Evolutionary conservation across 2,888 invertebrate genomes (phyloP), one percentile per base, ranked within the genome.

Genomic region (Tridacna gigas): DNA sequence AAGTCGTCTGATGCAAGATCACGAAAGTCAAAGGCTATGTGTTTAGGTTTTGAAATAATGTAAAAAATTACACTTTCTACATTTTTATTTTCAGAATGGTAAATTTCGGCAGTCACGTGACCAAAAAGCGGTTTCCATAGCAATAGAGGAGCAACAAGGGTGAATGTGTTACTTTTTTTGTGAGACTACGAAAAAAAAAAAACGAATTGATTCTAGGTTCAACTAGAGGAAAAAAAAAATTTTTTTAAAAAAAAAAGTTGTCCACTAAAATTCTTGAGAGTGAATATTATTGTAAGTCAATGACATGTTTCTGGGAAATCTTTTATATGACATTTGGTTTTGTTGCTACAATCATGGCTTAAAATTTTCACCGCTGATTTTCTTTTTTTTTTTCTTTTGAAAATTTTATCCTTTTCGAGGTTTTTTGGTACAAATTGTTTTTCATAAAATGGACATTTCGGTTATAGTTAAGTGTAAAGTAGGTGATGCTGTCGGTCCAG

Each of bases 11-110:
- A 2, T 37, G 2, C 37, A 37, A 37, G 37, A 37, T 7, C 37
- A 37, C 3, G 2, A 7, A 37, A 37, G 7, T 4, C 37, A 37
- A 37, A 7, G 37, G 7, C 37, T 37, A 7, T 37, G 2, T 37
- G 7, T 37, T 2, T 37, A 37, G 7, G 37, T 37, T 37, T 37
- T 37, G 3, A 37, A 37, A 7, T 37, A 37, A 37, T 37, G 37
- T 7, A 37, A n/a, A n/a, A n/a, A n/a, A 2, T 37, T 37, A 37
- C 2, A 37, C 37, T 56, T 37, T 67, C 28, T 67, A 37, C n/a
- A 1, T 37, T 71, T n/a, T 71, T 13, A 25, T 25, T 71, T 71
- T 51, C 71, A 71, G 71, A 71, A 71, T 71, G 71, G 71, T 71
- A 51, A n/a, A 71, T 25, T 71, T 51, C 25, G 51, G 22, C 20